phyloP scores from a whole-genome alignment of 2,113 vertebrate species.

The Diadophis punctatus region DNA sequence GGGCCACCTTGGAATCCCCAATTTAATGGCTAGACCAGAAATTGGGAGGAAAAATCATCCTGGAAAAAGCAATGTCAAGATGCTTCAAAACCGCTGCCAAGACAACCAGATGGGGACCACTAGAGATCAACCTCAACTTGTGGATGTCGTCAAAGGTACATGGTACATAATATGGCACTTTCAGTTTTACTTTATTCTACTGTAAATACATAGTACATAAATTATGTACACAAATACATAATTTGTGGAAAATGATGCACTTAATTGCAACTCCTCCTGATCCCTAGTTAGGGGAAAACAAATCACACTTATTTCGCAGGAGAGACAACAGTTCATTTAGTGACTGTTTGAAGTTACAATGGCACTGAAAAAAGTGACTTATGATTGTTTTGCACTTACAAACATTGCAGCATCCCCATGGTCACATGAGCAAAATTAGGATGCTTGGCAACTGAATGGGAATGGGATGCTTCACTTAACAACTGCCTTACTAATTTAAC shows the following conservation, averaged over 20 bases:
- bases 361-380: not conserved
- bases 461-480: not conserved
- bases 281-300: not conserved
- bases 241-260: not conserved
- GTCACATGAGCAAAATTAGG: not conserved
- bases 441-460: not conserved
- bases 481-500: not conserved
- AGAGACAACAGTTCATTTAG: not conserved
- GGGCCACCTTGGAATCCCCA: not conserved
- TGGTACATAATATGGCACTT: not conserved
- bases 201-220: not conserved
- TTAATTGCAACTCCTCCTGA: not conserved
- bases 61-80: not conserved
- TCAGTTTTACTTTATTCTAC: not conserved
- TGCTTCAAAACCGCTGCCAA: not conserved
- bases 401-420: not conserved
- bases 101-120: not conserved
- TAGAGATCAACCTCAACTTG: not conserved
- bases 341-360: not conserved
- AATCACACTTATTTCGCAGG: not conserved
- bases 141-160: not conserved
- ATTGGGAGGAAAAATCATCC: not conserved
- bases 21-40: not conserved
- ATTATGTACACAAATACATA: not conserved
- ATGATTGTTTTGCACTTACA: not conserved